Evolutionary conservation across 2,113 vertebrate species (phyloP), one percentile per base, ranked within the genome.

Genomic region (Ptilorrhoa leucosticta): DNA sequence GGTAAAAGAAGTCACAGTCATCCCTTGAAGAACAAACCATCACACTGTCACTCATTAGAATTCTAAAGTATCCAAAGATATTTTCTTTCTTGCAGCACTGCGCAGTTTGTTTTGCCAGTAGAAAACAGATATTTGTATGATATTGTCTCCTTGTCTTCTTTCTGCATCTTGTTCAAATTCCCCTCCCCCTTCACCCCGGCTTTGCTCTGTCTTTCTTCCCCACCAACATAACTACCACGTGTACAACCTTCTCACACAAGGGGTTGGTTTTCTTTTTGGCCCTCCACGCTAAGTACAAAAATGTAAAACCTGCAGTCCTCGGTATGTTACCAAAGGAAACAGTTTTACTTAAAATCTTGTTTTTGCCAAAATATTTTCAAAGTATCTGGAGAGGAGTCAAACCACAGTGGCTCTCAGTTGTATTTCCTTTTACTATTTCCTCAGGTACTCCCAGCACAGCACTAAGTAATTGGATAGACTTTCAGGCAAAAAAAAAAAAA

Each of bases 321-420:
- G 92, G 97, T 98, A 97, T 98, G 97, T 97, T 98, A 98, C 98
- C 97, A 98, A 98, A 98, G 97, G 98, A 98, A 99, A 98, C 97
- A 98, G 95, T 98, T 98, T 98, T 97, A 98, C 98, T 98, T 98
- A 97, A 98, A 98, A 97, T 97, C 96, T 97, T 98, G 97, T 97
- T 98, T 98, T 97, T 97, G 98, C 98, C 98, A 98, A 98, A 98
- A 98, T 98, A 98, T 96, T 98, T 98, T 98, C 97, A 98, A 98
- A 98, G 98, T 97, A 97, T 98, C 97, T 99, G 98, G 98, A 98
- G 56, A 92, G 42, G 69, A 96, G 93, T 98, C 98, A 98, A 98
- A 98, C 98, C 98, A 96, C 98, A 97, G 98, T 91, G 98, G 95
- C 97, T 98, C 98, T 98, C 98, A 97, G 98, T 98, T 98, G 97